Base-by-base conservation (phyloP, 2,797 vertebrate genomes). In the Crossoptilon crossoptilon region DNA sequence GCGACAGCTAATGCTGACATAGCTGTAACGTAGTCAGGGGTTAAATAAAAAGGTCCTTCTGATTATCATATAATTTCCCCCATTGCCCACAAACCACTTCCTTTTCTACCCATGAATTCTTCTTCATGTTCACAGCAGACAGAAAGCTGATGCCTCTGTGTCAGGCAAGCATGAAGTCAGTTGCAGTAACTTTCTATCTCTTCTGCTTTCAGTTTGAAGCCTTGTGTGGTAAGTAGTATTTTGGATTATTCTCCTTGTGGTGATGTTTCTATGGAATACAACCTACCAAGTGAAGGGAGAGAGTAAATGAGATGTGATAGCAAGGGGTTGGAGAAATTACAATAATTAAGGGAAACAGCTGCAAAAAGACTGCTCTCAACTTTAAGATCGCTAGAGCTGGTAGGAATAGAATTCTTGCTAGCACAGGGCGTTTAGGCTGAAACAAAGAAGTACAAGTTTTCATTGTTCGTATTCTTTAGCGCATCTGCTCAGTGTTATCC, bases 101-200 rank as follows among this genome's bases (percentile, higher is more conserved):
- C 97, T 97, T 91, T 96, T 29, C 67, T 90, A 96, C 79, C 66
- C 88, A 58, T 80, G 74, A 93, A 55, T 91, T 90, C 27, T 58
- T 72, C 46, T 15, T 68, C 58, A 64, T 72, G 82, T 84, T 79
- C 90, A 73, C 80, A 26, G 72, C 9, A 63, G 78, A 74, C 84
- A 91, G 82, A 90, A 83, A 71, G 51, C 75, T 91, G 75, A 26
- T 59, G 41, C 29, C 27, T 82, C 66, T 86, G 56, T 48, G 64
- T 84, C 86, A 91, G 91, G 87, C 95, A 97, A 97, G 93, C 94
- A 98, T 98, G 98, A 97, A 97, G 88, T 69, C 17, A 6, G 55
- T 74, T 29, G 76, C 96, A 67, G 93, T 97, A 76, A 91, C 74
- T 67, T 90, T 96, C 70, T 96, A 95, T 76, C 85, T 97, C 79